Conservation (phyloP, 2,113 vertebrate genomes). For the Marmota monax region DNA sequence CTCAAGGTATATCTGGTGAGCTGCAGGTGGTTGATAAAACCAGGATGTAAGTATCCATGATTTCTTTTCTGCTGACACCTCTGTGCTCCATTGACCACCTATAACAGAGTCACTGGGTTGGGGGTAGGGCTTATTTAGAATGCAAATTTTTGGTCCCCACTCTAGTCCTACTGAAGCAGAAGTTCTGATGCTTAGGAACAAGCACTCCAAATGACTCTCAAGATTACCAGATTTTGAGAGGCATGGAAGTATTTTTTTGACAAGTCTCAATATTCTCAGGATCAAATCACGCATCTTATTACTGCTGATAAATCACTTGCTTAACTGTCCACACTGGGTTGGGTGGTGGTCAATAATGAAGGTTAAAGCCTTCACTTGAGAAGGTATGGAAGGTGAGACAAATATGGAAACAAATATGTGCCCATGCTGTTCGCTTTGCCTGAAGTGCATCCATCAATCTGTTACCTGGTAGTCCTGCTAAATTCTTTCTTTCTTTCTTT, state of each 20-base stretch:
- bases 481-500: not conserved
- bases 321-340: not conserved
- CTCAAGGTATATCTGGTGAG: not conserved
- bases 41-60: not conserved
- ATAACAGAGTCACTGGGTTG: not conserved
- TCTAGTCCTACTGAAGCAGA: not conserved
- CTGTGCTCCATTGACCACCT: not conserved
- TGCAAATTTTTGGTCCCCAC: not conserved
- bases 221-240: not conserved
- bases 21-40: constrained; percentile 41
- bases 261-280: not conserved
- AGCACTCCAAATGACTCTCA: not conserved
- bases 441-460: not conserved
- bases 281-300: not conserved
- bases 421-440: not conserved
- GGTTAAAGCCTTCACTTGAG: not conserved
- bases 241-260: not conserved
- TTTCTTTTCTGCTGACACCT: not conserved
- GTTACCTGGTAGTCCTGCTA: not conserved
- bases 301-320: not conserved
- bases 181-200: not conserved
- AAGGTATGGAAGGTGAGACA: not conserved
- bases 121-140: not conserved
- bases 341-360: not conserved
- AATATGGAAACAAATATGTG: not conserved